Evolutionary conservation across 2,113 vertebrate species (phyloP), one percentile per base, ranked within the genome.

Genomic region (Epinephelus moara): DNA sequence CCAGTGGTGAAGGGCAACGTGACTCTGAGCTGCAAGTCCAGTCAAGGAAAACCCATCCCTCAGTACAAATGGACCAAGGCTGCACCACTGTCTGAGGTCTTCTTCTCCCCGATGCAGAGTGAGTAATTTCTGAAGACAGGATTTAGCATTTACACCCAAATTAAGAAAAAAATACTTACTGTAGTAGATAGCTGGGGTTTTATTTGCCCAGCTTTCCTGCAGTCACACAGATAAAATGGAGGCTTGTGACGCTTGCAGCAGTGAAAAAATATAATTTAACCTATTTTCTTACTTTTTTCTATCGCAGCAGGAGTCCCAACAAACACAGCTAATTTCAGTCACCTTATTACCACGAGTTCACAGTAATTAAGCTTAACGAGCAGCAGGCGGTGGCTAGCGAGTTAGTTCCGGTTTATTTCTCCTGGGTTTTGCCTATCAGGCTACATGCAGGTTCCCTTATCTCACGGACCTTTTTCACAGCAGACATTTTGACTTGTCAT

Each of bases 11-110:
- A 95, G 3, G 92, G 95, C 72, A 98, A 98, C 0, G 94, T 98
- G 52, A 99, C 97, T 13, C 50, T 98, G 93, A 97, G 90, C 94
- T 99, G 97, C 78, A 83, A 90, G 71, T 98, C 97, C n/a, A 76
- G 77, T 15, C 89, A 95, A 30, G 98, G 98, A 59, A 98, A 98
- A 60, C 98, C 98, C 0, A 15, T 56, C 0, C 97, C 97, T 40
- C 53, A 33, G 0, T 99, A 99, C 93, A 95, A 94, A 68, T 99
- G 98, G 98, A 95, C 94, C 86, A 95, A 95, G 72, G 90, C 87
- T 0, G 82, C 94, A 0, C 96, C 97, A 19, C 50, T 74, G 12
- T 45, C 80, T 0, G 93, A 97, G 82, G 84, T 97, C 81, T 98
- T 96, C 95, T 97, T 96, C 84, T 92, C 96, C 1, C 97, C 97